Conservation (phyloP, 2,888 invertebrate genomes). For the Malthinus seriepunctatus region DNA sequence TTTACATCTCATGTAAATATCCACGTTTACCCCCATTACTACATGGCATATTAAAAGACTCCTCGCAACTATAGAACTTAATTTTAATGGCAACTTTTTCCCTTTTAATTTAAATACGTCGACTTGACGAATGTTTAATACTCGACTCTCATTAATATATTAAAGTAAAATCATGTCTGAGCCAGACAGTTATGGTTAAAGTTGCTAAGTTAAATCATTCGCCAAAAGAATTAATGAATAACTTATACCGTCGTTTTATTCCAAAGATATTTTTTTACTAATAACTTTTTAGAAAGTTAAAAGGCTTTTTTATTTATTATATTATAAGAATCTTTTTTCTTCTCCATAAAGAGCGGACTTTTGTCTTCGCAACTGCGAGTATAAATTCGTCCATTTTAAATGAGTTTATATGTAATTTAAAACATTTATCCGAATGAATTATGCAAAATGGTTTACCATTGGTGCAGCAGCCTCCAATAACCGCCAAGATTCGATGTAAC, state of each 20-base stretch:
- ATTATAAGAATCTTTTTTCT: no score
- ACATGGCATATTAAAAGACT: no score
- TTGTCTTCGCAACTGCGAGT: no score
- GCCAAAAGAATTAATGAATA: constrained; percentile 38
- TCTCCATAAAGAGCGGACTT: no score
- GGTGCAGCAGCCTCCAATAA: constrained; percentile 29
- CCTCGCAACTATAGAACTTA: constrained; percentile 1
- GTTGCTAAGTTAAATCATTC: constrained; percentile 38
- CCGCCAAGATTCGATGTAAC: constrained; percentile 27
- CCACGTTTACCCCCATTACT: no score
- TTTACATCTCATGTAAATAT: no score
- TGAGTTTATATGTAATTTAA: constrained; percentile 27
- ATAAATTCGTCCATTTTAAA: constrained; percentile 22
- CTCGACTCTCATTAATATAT: constrained; percentile 38
- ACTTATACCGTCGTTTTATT: constrained; percentile 23
- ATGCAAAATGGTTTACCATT: constrained; percentile 38
- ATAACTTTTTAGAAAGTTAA: constrained; percentile 29
- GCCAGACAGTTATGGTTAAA: constrained; percentile 35
- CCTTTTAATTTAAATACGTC: constrained; percentile 19
- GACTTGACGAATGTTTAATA: constrained; percentile 32
- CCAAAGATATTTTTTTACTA: constrained; percentile 13
- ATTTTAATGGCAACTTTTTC: constrained; percentile 19
- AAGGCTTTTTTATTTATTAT: constrained; percentile 8
- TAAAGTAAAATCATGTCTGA: constrained; percentile 33
- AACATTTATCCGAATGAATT: constrained; percentile 35